A percentile compares a stretch with the other conserved stretches of the same genome.
Conservation (phyloP, 2,888 invertebrate species). For the Pristionchus arcanus region DNA sequence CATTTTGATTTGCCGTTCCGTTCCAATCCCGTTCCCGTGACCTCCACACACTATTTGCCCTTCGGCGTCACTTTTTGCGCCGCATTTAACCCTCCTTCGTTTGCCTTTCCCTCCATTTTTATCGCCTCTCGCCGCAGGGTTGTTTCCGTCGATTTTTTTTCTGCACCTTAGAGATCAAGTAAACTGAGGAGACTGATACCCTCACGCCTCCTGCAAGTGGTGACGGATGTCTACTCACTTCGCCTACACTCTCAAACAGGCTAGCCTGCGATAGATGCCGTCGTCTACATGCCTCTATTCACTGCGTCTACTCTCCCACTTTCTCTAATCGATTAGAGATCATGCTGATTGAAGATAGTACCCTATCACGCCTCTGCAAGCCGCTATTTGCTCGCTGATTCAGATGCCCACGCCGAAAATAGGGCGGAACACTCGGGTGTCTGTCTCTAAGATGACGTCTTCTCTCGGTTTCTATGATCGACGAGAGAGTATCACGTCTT, state of each 20-base stretch:
- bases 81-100: conserved; percentile 50
- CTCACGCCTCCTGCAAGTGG: background rate
- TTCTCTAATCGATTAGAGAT: background rate
- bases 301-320: background rate
- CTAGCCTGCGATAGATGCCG: no score
- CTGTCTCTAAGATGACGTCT: background rate
- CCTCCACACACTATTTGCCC: conserved; percentile 56
- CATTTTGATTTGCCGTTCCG: background rate
- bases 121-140: conserved; percentile 9
- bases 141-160: conserved; percentile 10
- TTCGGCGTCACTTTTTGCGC: conserved; percentile 51
- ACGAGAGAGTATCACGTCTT: background rate
- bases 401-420: conserved; percentile 13
- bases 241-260: no score
- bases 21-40: conserved; percentile 59
- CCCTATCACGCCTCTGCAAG: background rate
- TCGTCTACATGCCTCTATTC: no score
- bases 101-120: conserved; percentile 53
- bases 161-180: background rate
- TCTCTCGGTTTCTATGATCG: background rate
- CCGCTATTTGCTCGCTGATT: background rate
- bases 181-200: no score
- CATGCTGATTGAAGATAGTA: background rate
- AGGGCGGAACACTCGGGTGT: background rate
- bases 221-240: no score